Conservation (phyloP, 2,113 vertebrate genomes). For the Leucopternis melanops region DNA sequence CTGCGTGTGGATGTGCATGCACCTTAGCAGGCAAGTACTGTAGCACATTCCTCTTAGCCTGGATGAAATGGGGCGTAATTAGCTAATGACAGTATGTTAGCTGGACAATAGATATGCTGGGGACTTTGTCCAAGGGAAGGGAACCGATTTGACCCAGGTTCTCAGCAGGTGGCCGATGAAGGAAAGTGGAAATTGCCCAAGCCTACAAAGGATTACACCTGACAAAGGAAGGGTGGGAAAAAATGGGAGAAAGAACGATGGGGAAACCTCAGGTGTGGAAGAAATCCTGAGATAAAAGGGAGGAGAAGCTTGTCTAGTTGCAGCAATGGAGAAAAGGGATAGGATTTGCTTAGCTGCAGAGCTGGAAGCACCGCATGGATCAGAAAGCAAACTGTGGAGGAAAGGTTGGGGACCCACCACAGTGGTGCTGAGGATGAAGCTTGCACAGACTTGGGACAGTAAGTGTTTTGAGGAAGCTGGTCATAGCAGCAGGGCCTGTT, state of each 20-base stretch:
- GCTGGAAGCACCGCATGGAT: not conserved
- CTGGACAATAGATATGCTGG: not conserved
- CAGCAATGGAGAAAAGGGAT: not conserved
- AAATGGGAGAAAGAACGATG: constrained; percentile 10
- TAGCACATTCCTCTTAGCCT: not conserved
- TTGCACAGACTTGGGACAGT: not conserved
- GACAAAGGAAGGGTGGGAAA: constrained; percentile 2
- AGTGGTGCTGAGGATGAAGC: not conserved
- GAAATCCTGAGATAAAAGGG: not conserved
- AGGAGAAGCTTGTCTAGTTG: not conserved
- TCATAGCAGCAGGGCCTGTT: not conserved
- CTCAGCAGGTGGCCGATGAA: not conserved
- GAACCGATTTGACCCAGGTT: not conserved
- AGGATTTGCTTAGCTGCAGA: not conserved
- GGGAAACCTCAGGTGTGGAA: not conserved
- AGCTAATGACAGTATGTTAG: not conserved
- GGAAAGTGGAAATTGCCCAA: constrained; percentile 1
- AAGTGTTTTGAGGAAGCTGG: not conserved
- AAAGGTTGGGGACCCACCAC: not conserved
- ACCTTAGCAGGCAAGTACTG: not conserved
- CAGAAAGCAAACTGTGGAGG: not conserved
- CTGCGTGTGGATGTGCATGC: not conserved
- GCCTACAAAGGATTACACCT: not conserved
- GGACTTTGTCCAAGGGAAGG: not conserved
- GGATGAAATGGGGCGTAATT: not conserved